Conservation (phyloP, 2,113 vertebrate species). For the Apteryx mantelli region DNA sequence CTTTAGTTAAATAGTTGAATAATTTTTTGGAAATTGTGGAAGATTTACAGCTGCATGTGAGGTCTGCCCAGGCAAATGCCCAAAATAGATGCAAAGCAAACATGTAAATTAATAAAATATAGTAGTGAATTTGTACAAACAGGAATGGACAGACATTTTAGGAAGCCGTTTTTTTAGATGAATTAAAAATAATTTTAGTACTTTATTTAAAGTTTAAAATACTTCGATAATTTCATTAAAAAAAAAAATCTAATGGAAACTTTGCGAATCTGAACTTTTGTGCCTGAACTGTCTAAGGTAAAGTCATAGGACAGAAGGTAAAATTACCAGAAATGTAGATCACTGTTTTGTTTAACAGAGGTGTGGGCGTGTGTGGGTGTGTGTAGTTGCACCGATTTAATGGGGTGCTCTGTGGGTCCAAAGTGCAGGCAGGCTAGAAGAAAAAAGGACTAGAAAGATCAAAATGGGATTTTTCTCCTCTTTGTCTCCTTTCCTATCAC, state of each 20-base stretch:
- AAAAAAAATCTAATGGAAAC: background rate
- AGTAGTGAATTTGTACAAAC: background rate
- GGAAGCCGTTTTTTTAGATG: background rate
- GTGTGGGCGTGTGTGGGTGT: background rate
- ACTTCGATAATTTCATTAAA: background rate
- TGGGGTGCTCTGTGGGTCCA: background rate
- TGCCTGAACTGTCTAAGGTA: background rate
- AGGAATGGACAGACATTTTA: background rate
- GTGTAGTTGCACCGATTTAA: background rate
- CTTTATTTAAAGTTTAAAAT: background rate
- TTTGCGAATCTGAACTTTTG: background rate
- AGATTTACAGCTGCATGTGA: background rate
- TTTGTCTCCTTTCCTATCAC: background rate
- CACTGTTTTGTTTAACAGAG: background rate
- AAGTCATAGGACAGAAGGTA: background rate
- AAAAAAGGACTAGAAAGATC: background rate
- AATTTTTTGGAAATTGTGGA: background rate
- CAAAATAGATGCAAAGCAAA: background rate
- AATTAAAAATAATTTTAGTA: background rate
- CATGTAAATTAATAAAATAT: background rate
- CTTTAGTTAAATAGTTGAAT: background rate
- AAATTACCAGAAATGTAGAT: background rate
- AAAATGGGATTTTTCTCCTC: background rate
- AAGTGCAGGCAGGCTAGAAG: background rate
- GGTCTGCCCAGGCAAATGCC: background rate